Evolutionary conservation across 2,888 invertebrate genomes (phyloP).

Genomic region (Tryphoninae sp.): DNA sequence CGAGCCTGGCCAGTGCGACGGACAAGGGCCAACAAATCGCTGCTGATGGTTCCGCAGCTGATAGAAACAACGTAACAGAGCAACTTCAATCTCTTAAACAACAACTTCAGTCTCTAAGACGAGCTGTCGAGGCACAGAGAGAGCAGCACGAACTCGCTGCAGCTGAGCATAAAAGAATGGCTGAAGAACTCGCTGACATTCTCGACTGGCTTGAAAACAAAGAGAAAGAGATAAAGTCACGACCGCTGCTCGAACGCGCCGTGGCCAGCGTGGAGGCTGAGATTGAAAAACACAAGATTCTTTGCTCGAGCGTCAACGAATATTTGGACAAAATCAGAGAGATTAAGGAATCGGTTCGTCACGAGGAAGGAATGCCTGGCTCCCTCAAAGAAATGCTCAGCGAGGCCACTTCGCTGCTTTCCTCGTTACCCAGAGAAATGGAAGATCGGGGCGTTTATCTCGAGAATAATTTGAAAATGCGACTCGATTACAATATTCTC

Average conservation of each 20-base stretch:
- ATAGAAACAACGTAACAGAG: constrained; percentile 93
- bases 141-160: constrained; percentile 94
- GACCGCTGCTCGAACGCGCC: constrained; percentile 91
- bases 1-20: constrained; percentile 91
- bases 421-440: constrained; percentile 90
- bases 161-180: constrained; percentile 93
- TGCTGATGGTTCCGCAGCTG: constrained; percentile 93
- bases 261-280: constrained; percentile 91
- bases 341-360: constrained; percentile 87
- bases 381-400: constrained; percentile 92
- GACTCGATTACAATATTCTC: constrained; percentile 89
- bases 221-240: constrained; percentile 90
- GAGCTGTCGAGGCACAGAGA: constrained; percentile 92
- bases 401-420: constrained; percentile 90
- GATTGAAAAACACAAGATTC: constrained; percentile 88
- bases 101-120: constrained; percentile 89
- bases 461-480: constrained; percentile 88
- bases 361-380: constrained; percentile 91
- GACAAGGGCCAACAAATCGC: constrained; percentile 97
- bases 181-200: constrained; percentile 91
- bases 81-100: constrained; percentile 93
- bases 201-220: constrained; percentile 92
- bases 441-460: constrained; percentile 91
- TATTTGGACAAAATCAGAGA: constrained; percentile 87
- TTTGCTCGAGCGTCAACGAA: constrained; percentile 87